Evolutionary conservation across 2,113 vertebrate genomes (phyloP), one percentile per base, ranked within the genome.

Genomic region (Tinamus guttatus): DNA sequence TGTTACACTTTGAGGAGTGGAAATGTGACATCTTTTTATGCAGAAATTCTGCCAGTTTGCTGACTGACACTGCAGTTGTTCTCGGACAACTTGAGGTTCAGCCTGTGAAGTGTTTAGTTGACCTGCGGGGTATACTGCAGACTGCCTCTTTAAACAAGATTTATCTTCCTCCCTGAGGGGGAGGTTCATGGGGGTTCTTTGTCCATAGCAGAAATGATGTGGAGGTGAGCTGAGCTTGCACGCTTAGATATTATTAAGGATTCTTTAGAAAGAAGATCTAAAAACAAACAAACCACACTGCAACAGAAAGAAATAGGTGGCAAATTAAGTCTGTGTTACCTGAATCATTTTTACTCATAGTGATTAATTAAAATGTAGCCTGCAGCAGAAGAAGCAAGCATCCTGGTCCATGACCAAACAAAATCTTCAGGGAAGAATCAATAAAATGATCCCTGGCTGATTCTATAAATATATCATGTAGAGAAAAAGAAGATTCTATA

Each of bases 351-450:
- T 13, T 79, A 47, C 70, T 83, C 73, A 19, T 8, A 62, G 51
- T 94, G 90, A 85, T 89, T 95, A 95, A 90, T 90, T 92, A 95
- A 93, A 95, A 87, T 56, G 56, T 90, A 85, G 63, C 83, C 64
- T 6, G 45, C 85, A 94, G 90, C 81, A 89, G 69, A 56, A 91
- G 52, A 40, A 80, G 65, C 38, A 56, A 51, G 45, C n/a, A 41
- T 91, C 49, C 93, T 0, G 0, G 36, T 45, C 83, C 36, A 76
- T 51, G 62, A 81, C 7, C 7, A 89, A 93, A 93, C 49, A 93
- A 94, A 90, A 68, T 56, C 64, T 81, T 75, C 85, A 83, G 30
- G 43, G 38, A 64, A 77, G 81, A 95, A 77, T 94, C 85, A 87
- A 76, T 95, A 84, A 76, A 84, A 38, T 1, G 3, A 89, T 87